Percentiles rank a stretch among this genome's conserved stretches.
These are phyloP conservation scores for Pseudochromis fuscus DNA, from an alignment of 2,797 vertebrate genomes.

Conservation along the genomic window DNA sequence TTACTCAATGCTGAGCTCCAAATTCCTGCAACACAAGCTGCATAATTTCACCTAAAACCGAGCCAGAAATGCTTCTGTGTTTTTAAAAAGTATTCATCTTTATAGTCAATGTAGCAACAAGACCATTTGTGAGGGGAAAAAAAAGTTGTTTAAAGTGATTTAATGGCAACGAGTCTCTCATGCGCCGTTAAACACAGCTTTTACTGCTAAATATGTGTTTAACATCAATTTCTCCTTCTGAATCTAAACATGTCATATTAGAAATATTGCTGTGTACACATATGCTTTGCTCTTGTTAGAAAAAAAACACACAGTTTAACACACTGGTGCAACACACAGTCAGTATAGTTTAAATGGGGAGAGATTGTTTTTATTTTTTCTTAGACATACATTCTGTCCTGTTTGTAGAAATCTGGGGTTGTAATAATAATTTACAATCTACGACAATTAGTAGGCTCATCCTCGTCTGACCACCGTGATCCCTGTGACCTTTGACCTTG, in stretches of 20 bases:
- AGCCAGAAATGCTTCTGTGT: constrained; percentile 57
- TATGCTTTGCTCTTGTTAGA: constrained; percentile 12
- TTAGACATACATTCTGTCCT: neutral
- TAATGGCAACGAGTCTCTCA: constrained; percentile 23
- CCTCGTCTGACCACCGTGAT: constrained; percentile 29
- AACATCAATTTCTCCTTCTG: constrained; percentile 44
- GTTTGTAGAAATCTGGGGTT: neutral
- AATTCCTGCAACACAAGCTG: constrained; percentile 57
- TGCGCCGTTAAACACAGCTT: constrained; percentile 30
- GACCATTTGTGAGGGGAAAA: constrained; percentile 8
- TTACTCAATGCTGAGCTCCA: constrained; percentile 42
- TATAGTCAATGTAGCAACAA: constrained; percentile 17
- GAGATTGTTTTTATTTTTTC: neutral
- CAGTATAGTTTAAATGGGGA: constrained; percentile 15
- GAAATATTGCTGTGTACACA: constrained; percentile 35
- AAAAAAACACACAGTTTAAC: constrained; percentile 14
- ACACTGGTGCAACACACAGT: neutral
- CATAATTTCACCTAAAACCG: constrained; percentile 30
- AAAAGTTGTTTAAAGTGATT: constrained; percentile 19
- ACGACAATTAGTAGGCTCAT: constrained; percentile 33
- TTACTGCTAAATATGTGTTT: constrained; percentile 28
- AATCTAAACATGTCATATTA: constrained; percentile 65
- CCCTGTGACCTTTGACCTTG: constrained; percentile 47
- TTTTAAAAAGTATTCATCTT: constrained; percentile 35
- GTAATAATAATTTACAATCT: no score